Base-by-base conservation (phyloP, 2,888 invertebrate genomes). In the Drosophila subquinaria region DNA sequence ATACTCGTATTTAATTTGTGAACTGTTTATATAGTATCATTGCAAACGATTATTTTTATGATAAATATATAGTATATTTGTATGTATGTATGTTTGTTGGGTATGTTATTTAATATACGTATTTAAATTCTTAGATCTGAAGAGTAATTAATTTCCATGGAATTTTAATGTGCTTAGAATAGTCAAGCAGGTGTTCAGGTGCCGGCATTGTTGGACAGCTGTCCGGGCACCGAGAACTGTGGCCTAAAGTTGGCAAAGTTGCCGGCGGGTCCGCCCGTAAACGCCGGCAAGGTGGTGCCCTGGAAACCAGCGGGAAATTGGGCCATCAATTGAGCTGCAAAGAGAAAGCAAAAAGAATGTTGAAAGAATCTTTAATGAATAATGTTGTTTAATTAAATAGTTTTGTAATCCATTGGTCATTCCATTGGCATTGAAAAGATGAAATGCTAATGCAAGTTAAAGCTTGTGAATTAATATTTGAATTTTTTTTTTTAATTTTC, bases 161-260 rank as follows among this genome's bases (percentile, higher is more conserved):
- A 83, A 88, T 87, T 76, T 76, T 70, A 69, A 73, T 84, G 73
- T 73, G 65, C 60, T 70, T 83, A 78, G 48, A 53, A 51, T 79
- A 61, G 63, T 70, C 55, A 72, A 75, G 47, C 27, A 17, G 67
- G 43, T 27, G 57, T 53, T 85, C 65, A 84, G 62, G 79, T 57
- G 38, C 75, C 86, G 42, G 76, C 61, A 60, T 80, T 88, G 76
- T 76, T 90, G 52, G 92, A 82, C 65, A 92, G 77, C 85, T 93
- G 93, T 4, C 93, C 93, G 56, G 93, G 93, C 61, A 93, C 93
- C 20, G 93, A 93, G 72, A 93, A 98, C 94, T 97, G 97, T 91
- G 98, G 97, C 93, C 97, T 95, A 94, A 97, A 97, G 93, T 96
- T 96, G 84, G 96, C 95, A 93, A 98, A 97, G 94, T 96, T 97